phyloP scores from a whole-genome alignment of 2,113 vertebrate species.

The Triplophysa rosa region DNA sequence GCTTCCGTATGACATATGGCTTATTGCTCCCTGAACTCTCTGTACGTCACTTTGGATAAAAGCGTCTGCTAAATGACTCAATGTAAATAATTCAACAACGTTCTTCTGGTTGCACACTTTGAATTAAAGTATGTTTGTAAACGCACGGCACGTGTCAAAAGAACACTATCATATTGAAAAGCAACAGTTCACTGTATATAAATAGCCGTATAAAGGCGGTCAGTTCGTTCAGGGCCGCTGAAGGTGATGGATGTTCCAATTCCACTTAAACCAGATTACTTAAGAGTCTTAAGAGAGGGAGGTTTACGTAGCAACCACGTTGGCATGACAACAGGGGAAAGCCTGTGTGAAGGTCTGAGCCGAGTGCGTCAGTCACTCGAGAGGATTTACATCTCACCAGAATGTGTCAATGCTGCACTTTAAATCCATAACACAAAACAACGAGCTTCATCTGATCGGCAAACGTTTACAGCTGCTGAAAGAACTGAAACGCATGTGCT shows the following conservation, averaged over 20 bases:
- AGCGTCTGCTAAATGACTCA: too few relatives aligned
- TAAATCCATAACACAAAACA: background rate
- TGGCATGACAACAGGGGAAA: constrained; percentile 35
- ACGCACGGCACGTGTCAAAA: too few relatives aligned
- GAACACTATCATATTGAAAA: too few relatives aligned
- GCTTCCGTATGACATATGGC: too few relatives aligned
- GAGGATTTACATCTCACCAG: constrained; percentile 9
- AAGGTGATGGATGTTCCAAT: constrained; percentile 46
- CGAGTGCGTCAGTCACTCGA: constrained; percentile 4
- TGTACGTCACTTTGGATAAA: too few relatives aligned
- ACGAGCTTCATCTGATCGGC: constrained; percentile 13
- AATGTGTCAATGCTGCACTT: constrained; percentile 20
- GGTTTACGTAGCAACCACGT: constrained; percentile 39
- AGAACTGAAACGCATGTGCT: constrained; percentile 44
- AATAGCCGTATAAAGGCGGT: background rate
- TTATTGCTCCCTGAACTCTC: too few relatives aligned
- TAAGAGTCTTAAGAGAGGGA: constrained; percentile 43
- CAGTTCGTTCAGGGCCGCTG: constrained; percentile 23
- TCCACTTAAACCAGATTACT: constrained; percentile 41
- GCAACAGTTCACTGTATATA: too few relatives aligned
- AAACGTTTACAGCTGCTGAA: constrained; percentile 39
- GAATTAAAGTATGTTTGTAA: too few relatives aligned
- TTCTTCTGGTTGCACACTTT: too few relatives aligned
- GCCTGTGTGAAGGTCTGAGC: constrained; percentile 15
- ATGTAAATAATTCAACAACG: too few relatives aligned